Conservation (phyloP, 2,888 invertebrate genomes). For the Thymelicus lineola region DNA sequence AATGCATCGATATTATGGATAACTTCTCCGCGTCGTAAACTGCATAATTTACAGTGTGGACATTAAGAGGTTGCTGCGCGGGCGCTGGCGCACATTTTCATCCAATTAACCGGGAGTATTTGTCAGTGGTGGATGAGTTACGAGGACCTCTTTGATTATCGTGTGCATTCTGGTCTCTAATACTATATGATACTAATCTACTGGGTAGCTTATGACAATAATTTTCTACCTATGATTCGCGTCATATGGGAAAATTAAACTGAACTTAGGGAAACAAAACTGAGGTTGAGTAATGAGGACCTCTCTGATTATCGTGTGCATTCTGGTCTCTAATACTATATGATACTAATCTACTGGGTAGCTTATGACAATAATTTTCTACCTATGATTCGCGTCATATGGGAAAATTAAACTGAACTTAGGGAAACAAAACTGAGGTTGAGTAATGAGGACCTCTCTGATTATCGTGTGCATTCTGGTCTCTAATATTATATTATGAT, state of each 20-base stretch:
- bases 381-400: no score
- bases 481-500: no score
- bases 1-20: constrained; percentile 68
- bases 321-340: no score
- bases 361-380: no score
- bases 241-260: no score
- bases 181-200: no score
- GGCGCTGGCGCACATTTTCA: constrained; percentile 54
- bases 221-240: no score
- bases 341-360: no score
- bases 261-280: no score
- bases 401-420: no score
- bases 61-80: constrained; percentile 52
- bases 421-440: no score
- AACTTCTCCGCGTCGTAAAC: constrained; percentile 66
- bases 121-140: constrained; percentile 66
- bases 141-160: constrained; percentile 36
- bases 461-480: constrained; percentile 5
- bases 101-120: constrained; percentile 73
- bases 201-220: no score
- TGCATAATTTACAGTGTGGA: constrained; percentile 68
- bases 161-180: neutral
- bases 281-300: constrained; percentile 57
- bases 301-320: constrained; percentile 9
- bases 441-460: constrained; percentile 53